Evolutionary conservation across 1,140 invertebrate species (phyloP).

Genomic region (Bicyclus anynana): DNA sequence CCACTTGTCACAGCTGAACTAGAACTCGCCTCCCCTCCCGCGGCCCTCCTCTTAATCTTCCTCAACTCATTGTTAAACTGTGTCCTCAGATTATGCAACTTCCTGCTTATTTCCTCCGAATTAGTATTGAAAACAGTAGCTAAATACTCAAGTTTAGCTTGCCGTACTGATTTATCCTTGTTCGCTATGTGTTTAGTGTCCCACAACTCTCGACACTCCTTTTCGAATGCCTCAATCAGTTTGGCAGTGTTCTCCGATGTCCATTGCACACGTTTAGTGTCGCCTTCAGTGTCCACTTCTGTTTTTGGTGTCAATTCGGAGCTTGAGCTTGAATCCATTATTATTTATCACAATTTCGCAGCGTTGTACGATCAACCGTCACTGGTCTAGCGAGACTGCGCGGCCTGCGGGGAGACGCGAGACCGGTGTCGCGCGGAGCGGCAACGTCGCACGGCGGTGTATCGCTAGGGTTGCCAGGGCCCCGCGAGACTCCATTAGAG

Average conservation of each 20-base stretch:
- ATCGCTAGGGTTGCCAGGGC: not conserved
- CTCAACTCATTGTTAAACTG: slow-evolving; percentile 66
- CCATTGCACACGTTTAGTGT: slow-evolving; percentile 36
- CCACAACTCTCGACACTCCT: slow-evolving; percentile 61
- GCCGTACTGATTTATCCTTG: slow-evolving; percentile 43
- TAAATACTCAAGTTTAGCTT: slow-evolving; percentile 48
- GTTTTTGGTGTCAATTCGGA: slow-evolving; percentile 45
- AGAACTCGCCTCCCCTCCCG: slow-evolving; percentile 31
- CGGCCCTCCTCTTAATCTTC: slow-evolving; percentile 53
- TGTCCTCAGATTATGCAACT: slow-evolving; percentile 63
- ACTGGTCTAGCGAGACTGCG: slow-evolving; percentile 70
- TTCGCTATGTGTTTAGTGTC: slow-evolving; percentile 50
- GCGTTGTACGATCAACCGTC: slow-evolving; percentile 29
- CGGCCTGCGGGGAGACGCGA: slow-evolving; percentile 43
- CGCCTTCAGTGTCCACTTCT: slow-evolving; percentile 47
- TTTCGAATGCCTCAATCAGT: slow-evolving; percentile 51
- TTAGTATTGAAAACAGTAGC: slow-evolving; percentile 53
- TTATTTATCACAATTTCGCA: slow-evolving; percentile 30
- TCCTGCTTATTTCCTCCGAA: slow-evolving; percentile 57
- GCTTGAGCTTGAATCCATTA: slow-evolving; percentile 33
- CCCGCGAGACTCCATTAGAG: not conserved
- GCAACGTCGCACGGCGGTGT: slow-evolving; percentile 43
- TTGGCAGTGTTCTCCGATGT: slow-evolving; percentile 55
- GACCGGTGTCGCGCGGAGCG: slow-evolving; percentile 53
- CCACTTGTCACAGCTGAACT: slow-evolving; percentile 36